Base-by-base conservation (phyloP, 2,888 invertebrate species). In the Dugesia japonica region DNA sequence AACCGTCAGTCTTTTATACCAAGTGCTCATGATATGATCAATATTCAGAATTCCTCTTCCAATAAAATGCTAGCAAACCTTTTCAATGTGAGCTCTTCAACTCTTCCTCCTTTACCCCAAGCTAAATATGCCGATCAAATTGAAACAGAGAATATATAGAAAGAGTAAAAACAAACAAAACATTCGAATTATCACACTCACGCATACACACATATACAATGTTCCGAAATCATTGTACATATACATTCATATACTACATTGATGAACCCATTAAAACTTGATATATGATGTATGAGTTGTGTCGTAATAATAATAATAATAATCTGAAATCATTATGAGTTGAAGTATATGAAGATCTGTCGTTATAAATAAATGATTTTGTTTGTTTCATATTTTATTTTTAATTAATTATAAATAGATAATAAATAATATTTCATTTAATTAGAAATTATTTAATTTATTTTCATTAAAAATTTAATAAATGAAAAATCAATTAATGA, bases 1-100 rank as follows among this genome's bases (percentile, higher is more conserved):
- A 56, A 56, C 56, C 56, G 56, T 56, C 56, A 56, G 56, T 56
- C 56, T 56, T 56, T 56, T 56, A 56, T 56, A 56, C 56, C 56
- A 56, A 56, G 56, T 56, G 56, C 56, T 56, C 56, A 56, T 56
- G 56, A 56, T 4, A 56, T 56, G 56, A n/a, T n/a, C n/a, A 56
- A 56, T 56, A 56, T 56, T 56, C 56, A 56, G n/a, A 56, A 56
- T 56, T 56, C 56, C 56, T 56, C 56, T 56, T 56, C 56, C 56
- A 56, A 56, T 56, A 56, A 56, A 56, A 56, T 56, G 56, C 56
- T 56, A 20, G 56, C 56, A 4, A 56, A 56, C 17, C 56, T 56
- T 1, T 56, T 56, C n/a, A 56, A 56, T 23, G 56, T 56, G 56
- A 56, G 56, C 56, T 56, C 56, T 20, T 56, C 56, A 23, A 56